phyloP scores from a whole-genome alignment of 2,888 invertebrate genomes.

The Ormia ochracea region DNA sequence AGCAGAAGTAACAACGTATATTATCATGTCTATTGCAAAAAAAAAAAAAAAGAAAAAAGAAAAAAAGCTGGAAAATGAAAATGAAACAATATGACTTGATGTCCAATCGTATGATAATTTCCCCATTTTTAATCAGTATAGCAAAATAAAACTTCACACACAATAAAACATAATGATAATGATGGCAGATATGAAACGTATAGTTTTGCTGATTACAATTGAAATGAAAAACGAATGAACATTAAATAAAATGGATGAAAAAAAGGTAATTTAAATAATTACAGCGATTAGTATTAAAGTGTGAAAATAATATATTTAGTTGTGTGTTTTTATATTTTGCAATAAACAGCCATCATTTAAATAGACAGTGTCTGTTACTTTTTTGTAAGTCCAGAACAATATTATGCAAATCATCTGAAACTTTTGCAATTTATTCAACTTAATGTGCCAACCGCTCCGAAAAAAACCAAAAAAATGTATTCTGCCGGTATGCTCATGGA shows the following conservation, averaged over 20 bases:
- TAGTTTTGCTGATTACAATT: not conserved
- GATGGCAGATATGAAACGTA: not conserved
- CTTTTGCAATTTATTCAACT: too few relatives aligned
- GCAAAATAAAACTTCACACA: not conserved
- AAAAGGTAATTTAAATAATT: constrained; percentile 27
- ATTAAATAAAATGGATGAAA: constrained; percentile 29
- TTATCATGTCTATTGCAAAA: not conserved
- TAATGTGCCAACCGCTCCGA: too few relatives aligned
- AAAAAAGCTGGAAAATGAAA: too few relatives aligned
- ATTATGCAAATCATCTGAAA: too few relatives aligned
- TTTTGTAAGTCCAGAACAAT: too few relatives aligned
- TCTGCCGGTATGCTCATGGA: too few relatives aligned
- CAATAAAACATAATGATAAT: constrained; percentile 7
- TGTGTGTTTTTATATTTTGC: not conserved
- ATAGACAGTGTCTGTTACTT: too few relatives aligned
- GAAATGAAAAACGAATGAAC: constrained; percentile 27
- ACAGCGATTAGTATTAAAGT: constrained; percentile 1
- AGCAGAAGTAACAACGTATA: not conserved
- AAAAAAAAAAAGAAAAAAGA: not conserved
- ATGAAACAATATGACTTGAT: not conserved
- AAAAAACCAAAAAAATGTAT: too few relatives aligned
- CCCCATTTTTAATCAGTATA: not conserved
- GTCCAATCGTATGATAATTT: not conserved
- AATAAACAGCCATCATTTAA: too few relatives aligned
- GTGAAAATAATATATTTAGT: too few relatives aligned